Evolutionary conservation across 2,888 invertebrate genomes (phyloP).

Genomic region (Volucella zonaria): DNA sequence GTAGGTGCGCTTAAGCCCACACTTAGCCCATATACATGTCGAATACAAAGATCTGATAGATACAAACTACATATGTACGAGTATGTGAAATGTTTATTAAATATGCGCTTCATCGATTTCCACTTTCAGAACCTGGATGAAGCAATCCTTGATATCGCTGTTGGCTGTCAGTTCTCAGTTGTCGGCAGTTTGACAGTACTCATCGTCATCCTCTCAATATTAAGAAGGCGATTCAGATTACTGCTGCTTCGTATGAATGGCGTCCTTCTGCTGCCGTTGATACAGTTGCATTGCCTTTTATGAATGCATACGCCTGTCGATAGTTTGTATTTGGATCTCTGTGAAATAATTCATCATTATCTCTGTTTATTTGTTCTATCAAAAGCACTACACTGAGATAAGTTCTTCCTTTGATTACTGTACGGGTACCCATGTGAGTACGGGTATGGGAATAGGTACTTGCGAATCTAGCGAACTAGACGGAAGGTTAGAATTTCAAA

Average conservation of each 20-base stretch:
- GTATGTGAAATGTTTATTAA: slow-evolving; percentile 69
- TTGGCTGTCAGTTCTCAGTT: not conserved
- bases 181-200: slow-evolving; percentile 13
- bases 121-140: slow-evolving; percentile 54
- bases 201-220: slow-evolving; percentile 8
- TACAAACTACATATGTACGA: not conserved
- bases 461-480: slow-evolving; percentile 39
- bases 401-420: slow-evolving; percentile 61
- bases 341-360: slow-evolving; percentile 69
- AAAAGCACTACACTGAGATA: slow-evolving; percentile 58
- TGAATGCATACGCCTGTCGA: slow-evolving; percentile 41
- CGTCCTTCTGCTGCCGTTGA: slow-evolving; percentile 1
- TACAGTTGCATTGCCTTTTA: slow-evolving; percentile 25
- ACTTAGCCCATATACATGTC: not conserved
- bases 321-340: slow-evolving; percentile 42
- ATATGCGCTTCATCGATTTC: slow-evolving; percentile 69
- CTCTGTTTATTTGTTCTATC: slow-evolving; percentile 61
- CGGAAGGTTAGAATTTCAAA: slow-evolving; percentile 68
- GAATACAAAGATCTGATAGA: not conserved
- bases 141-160: slow-evolving; percentile 49
- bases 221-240: slow-evolving; percentile 21
- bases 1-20: slow-evolving; percentile 11
- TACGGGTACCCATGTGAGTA: not conserved
- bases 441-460: not conserved
- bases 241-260: slow-evolving; percentile 1